These are phyloP conservation scores for Sebastes vulpes DNA, from an alignment of 2,797 vertebrate genomes.

Conservation along the genomic window DNA sequence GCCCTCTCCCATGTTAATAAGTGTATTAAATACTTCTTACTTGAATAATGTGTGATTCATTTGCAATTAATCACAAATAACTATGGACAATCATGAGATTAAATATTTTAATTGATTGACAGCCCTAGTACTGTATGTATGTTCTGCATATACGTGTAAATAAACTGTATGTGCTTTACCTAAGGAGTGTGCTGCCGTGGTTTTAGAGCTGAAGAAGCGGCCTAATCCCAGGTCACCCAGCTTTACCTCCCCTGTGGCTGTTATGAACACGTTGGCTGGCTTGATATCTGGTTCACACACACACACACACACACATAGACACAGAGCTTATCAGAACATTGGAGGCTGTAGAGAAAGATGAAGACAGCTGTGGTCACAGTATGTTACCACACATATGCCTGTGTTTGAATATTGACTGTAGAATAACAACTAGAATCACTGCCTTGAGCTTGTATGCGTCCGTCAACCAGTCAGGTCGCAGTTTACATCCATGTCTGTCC, in stretches of 20 bases:
- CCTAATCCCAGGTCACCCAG: slow-evolving; percentile 95
- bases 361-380: not conserved
- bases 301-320: slow-evolving; percentile 22
- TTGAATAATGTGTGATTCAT: no score
- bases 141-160: not conserved
- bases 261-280: slow-evolving; percentile 97
- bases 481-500: not conserved
- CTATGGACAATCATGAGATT: no score
- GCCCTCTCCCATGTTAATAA: not conserved
- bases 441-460: no score
- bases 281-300: slow-evolving; percentile 90
- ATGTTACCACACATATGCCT: not conserved
- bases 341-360: not conserved
- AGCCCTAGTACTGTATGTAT: not conserved
- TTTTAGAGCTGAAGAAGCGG: slow-evolving; percentile 97
- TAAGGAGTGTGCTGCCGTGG: slow-evolving; percentile 95
- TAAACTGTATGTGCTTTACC: slow-evolving; percentile 81
- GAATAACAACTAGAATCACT: not conserved
- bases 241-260: slow-evolving; percentile 96
- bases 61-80: no score
- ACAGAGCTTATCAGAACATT: not conserved
- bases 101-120: no score
- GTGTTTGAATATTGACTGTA: not conserved
- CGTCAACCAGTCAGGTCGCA: no score
- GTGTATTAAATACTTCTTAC: no score